These are phyloP conservation scores for Cynoglossus semilaevis DNA, from an alignment of 2,113 vertebrate genomes.

Conservation along the genomic window DNA sequence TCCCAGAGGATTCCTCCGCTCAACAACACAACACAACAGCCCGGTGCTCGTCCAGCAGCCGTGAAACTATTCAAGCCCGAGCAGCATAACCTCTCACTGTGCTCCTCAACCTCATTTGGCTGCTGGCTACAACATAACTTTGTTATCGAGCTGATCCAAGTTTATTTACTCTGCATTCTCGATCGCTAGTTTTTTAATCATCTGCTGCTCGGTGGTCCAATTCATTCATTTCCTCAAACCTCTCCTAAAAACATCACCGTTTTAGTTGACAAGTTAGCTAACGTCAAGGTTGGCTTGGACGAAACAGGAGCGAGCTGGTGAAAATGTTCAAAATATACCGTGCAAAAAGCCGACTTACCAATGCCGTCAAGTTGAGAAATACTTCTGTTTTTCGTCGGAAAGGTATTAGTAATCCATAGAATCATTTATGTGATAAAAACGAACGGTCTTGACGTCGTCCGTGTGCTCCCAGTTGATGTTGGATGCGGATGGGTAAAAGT, in stretches of 20 bases:
- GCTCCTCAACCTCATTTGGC: slow-evolving; percentile 22
- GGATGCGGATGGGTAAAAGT: slow-evolving; percentile 70
- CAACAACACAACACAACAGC: slow-evolving; percentile 46
- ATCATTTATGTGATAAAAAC: slow-evolving; percentile 57
- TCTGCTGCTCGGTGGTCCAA: background rate
- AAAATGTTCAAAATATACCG: slow-evolving; percentile 61
- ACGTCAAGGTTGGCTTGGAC: slow-evolving; percentile 56
- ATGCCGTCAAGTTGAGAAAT: slow-evolving; percentile 69
- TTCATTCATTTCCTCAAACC: slow-evolving; percentile 59
- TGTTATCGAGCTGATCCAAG: slow-evolving; percentile 35
- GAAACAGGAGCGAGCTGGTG: slow-evolving; percentile 47
- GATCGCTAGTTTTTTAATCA: background rate
- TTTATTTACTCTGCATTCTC: slow-evolving; percentile 17
- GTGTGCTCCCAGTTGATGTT: slow-evolving; percentile 55
- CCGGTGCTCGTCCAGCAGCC: slow-evolving; percentile 25
- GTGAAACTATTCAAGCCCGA: slow-evolving; percentile 50
- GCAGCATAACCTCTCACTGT: slow-evolving; percentile 38
- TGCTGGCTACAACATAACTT: slow-evolving; percentile 45
- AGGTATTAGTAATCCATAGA: slow-evolving; percentile 74
- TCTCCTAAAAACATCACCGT: slow-evolving; percentile 27
- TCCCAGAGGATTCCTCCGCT: slow-evolving; percentile 66
- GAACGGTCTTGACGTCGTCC: slow-evolving; percentile 58
- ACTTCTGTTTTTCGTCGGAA: slow-evolving; percentile 57
- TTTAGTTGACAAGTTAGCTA: slow-evolving; percentile 67
- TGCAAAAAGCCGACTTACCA: slow-evolving; percentile 67